Base-by-base conservation (phyloP, 2,888 invertebrate species). In the Sinopyrophorus schimmeli region DNA sequence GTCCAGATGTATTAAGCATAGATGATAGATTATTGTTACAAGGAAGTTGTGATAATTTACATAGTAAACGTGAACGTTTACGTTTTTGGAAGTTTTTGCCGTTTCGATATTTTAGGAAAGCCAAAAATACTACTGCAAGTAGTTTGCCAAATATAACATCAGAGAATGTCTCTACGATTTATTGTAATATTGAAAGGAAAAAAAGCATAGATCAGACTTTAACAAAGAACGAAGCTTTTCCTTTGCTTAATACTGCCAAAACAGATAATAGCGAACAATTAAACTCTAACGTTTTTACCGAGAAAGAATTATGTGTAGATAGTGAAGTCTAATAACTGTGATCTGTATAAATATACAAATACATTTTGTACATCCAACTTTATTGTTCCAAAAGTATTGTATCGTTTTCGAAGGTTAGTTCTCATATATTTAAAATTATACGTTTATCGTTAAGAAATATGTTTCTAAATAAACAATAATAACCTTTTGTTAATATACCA, bases 251-350 rank as follows among this genome's bases (percentile, higher is more conserved):
- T 47, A 76, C 38, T 5, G 20, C 43, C 15, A 48, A 30, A 24
- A 15, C 66, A 78, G 34, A 74, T 70, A 50, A 72, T 72, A 72
- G 70, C 46, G 62, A 64, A 56, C 71, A 72, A 34, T 60, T 67
- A 53, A 72, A 80, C 26, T 80, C 81, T 28, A 78, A 77, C 64
- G 79, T 77, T 61, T 79, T 82, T 1, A 77, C 80, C 53, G 74
- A 82, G 18, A 53, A 81, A 82, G 64, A 81, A 81, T 61, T 79
- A 43, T 43, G 38, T 38, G 30, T 46, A 18, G 23, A 46, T 46
- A 46, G 43, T 20, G 43, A 32, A 37, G 38, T 38, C 31, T 49
- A 49, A 49, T 43, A 43, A 23, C 49, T 49, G 49, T 49, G 49
- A 49, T 49, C 40, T 27, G 34, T 34, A 42, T 21, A 41, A 30